Conservation (phyloP, 2,888 invertebrate genomes). For the Hypolimnas misippus region DNA sequence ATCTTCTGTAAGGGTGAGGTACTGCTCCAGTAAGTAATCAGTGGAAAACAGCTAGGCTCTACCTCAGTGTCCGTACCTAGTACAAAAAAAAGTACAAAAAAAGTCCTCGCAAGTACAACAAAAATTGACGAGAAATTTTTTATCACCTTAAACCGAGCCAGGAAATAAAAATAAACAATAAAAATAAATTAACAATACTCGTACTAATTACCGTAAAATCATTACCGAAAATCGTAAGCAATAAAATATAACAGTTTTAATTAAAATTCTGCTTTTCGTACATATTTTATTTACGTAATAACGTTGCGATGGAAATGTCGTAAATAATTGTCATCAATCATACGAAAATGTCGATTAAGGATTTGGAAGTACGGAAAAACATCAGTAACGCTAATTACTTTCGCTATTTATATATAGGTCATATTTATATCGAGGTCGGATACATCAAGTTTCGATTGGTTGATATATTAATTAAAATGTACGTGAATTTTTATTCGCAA, state of each 20-base stretch:
- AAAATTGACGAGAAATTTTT: no score
- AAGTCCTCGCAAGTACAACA: no score
- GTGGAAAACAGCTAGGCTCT: no score
- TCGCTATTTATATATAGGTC: conserved; percentile 25
- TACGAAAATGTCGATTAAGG: conserved; percentile 37
- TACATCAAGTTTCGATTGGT: conserved; percentile 18
- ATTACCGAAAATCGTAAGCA: conserved; percentile 9
- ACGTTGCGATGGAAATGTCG: conserved; percentile 26
- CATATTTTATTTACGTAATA: conserved; percentile 31
- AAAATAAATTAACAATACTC: neutral
- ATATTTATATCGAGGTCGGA: conserved; percentile 21
- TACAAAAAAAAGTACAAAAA: no score
- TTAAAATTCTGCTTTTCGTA: conserved; percentile 22
- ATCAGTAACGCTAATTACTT: conserved; percentile 39
- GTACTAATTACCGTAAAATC: neutral
- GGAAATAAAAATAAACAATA: neutral
- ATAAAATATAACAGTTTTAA: conserved; percentile 31
- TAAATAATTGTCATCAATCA: conserved; percentile 39
- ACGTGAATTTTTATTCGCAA: neutral
- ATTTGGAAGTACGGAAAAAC: conserved; percentile 37
- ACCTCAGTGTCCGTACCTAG: no score
- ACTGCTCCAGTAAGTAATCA: no score
- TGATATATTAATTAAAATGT: neutral
- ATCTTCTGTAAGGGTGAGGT: no score
- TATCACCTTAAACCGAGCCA: no score